Evolutionary conservation across 2,888 invertebrate species (phyloP), one percentile per base, ranked within the genome.

Genomic region (Cabera pusaria): DNA sequence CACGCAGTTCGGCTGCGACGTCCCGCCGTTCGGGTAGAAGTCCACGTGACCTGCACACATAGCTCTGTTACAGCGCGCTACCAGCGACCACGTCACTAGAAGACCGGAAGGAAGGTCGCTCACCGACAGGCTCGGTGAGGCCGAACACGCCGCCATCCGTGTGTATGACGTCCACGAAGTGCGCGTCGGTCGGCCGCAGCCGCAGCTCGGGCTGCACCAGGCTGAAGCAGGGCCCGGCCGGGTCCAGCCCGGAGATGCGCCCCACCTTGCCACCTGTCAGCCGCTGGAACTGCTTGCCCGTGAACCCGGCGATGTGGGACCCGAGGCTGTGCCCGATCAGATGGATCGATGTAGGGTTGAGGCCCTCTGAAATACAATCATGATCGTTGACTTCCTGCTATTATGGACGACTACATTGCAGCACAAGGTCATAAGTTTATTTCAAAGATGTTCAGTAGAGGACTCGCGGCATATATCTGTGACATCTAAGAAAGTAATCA

Each of bases 251-350:
- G 1, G 81, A 58, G 32, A 87, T 75, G 25, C 84, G 63, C 6
- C 78, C 81, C 1, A 86, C 48, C 7, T 25, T 44, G 1, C 0
- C 1, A 0, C 80, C 80, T 0, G 83, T 84, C 5, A 64, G 42
- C 0, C 46, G 8, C 0, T 26, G 5, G 55, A 78, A 76, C 1
- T 52, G 45, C 52, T 86, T 79, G 21, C 79, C 86, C 0, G 84
- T 49, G 56, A 80, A 85, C 0, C 80, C 72, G 10, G 70, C 56
- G 31, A 86, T 79, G 58, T 88, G 87, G 0, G 78, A 53, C 9
- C 88, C 87, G 1, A 87, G 70, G 22, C 87, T 87, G 72, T 86
- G 87, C 0, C 88, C 88, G 5, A 87, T 63, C 6, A 88, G 52
- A 53, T 84, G 77, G 32, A 86, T 73, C 0, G 57, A 40, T 0